These are phyloP conservation scores for Thomomys bottae DNA, from an alignment of 2,113 vertebrate species.

Conservation along the genomic window DNA sequence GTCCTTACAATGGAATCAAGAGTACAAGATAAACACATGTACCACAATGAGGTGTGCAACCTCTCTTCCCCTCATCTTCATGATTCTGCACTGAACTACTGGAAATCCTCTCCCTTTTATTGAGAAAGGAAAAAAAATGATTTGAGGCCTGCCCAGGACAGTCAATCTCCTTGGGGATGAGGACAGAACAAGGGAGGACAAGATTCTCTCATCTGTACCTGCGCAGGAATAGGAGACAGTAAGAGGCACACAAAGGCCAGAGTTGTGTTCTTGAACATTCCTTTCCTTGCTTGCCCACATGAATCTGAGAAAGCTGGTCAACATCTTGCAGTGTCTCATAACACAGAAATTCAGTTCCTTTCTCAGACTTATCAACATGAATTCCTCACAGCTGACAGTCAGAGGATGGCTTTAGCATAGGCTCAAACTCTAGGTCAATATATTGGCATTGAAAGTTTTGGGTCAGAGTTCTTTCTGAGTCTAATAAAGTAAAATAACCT, in stretches of 20 bases:
- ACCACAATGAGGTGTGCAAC: neutral
- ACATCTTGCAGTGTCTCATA: neutral
- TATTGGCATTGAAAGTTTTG: neutral
- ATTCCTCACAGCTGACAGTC: neutral
- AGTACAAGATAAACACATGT: neutral
- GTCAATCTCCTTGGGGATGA: too few species aligned
- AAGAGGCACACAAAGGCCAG: too few species aligned
- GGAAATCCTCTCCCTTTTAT: neutral
- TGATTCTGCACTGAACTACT: neutral
- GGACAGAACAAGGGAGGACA: too few species aligned
- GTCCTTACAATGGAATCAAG: neutral
- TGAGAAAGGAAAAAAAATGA: neutral
- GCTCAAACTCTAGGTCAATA: neutral
- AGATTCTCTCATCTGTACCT: too few species aligned
- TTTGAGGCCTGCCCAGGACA: too few species aligned
- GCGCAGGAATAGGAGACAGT: too few species aligned
- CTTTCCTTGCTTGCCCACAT: too few species aligned
- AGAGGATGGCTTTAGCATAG: neutral
- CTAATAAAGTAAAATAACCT: neutral
- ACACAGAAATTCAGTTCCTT: neutral
- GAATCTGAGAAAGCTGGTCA: neutral
- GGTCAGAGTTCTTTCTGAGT: neutral
- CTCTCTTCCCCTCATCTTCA: neutral
- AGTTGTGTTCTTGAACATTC: too few species aligned
- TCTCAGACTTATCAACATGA: neutral